Evolutionary conservation across 2,113 vertebrate genomes (phyloP), one percentile per base, ranked within the genome.

Genomic region (Murina feae): DNA sequence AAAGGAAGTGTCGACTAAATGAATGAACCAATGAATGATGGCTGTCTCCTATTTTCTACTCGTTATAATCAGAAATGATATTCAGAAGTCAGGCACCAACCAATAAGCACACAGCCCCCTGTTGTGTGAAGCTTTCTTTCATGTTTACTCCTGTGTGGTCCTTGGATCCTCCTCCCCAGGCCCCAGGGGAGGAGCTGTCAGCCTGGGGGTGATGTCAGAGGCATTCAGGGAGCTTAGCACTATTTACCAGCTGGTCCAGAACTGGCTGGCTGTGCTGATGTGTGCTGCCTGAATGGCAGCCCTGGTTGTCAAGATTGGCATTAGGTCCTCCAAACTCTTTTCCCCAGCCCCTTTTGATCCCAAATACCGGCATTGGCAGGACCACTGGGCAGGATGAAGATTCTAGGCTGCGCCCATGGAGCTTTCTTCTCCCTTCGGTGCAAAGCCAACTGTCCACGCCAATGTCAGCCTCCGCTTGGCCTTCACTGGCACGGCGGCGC

Each of bases 401-500:
- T 69, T 72, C 49, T 71, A 69, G 71, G 66, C 91, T 86, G 78
- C 51, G 68, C 88, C 47, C 91, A 28, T 4, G 58, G 89, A 63
- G 23, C 35, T 79, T 30, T 63, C 51, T 21, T 47, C 32, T 60
- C n/a, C 37, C 60, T 2, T 39, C 39, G 42, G 81, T 60, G 55
- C 60, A 93, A 91, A 90, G 93, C 95, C 95, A 96, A 49, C 72
- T 72, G 96, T 89, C 81, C 37, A 1, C 11, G 44, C 72, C 42
- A 21, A 66, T 60, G 20, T 60, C 51, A 44, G 32, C 78, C 81
- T 92, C 68, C 30, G 32, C 86, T 78, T 53, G 84, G 93, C 71
- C 60, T 84, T 74, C 85, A 13, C 7, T 87, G 93, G 87, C 65
- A 4, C 92, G 11, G 14, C 0, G n/a, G n/a, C n/a, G 14, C 60